These are phyloP conservation scores for Palythoa grandis DNA, from an alignment of 92 coral and sea anemone genomes.

Conservation along the genomic window DNA sequence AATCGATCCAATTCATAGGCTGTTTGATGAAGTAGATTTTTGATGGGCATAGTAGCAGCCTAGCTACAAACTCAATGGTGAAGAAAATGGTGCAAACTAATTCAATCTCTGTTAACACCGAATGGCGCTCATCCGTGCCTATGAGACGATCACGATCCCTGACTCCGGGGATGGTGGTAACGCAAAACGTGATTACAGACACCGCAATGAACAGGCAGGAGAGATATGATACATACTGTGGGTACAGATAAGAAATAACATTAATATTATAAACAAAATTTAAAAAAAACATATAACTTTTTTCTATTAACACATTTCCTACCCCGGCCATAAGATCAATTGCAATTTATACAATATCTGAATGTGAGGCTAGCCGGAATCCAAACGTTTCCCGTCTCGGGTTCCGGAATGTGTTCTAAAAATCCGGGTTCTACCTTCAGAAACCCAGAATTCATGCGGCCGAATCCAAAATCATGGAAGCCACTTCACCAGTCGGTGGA, in stretches of 20 bases:
- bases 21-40: slow-evolving; percentile 69
- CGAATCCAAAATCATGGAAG: too few species aligned
- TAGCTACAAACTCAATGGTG: slow-evolving; percentile 77
- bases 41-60: slow-evolving; percentile 79
- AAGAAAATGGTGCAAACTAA: slow-evolving; percentile 89
- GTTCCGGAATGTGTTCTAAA: too few species aligned
- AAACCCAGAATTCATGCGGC: too few species aligned
- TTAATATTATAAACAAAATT: too few species aligned
- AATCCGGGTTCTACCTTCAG: too few species aligned
- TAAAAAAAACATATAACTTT: too few species aligned
- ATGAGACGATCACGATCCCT: slow-evolving; percentile 47
- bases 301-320: too few species aligned
- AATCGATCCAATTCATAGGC: slow-evolving; percentile 97
- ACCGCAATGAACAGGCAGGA: slow-evolving; percentile 92
- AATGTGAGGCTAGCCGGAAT: too few species aligned
- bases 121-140: slow-evolving; percentile 42
- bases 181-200: slow-evolving; percentile 91
- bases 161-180: slow-evolving; percentile 84
- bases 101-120: slow-evolving; percentile 66
- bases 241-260: slow-evolving; percentile 4
- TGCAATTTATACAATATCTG: too few species aligned
- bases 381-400: too few species aligned
- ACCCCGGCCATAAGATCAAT: too few species aligned
- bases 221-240: slow-evolving; percentile 83
- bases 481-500: too few species aligned